Evolutionary conservation across 2,888 invertebrate genomes (phyloP), one percentile per base, ranked within the genome.

Genomic region (Athripsodes cinereus): DNA sequence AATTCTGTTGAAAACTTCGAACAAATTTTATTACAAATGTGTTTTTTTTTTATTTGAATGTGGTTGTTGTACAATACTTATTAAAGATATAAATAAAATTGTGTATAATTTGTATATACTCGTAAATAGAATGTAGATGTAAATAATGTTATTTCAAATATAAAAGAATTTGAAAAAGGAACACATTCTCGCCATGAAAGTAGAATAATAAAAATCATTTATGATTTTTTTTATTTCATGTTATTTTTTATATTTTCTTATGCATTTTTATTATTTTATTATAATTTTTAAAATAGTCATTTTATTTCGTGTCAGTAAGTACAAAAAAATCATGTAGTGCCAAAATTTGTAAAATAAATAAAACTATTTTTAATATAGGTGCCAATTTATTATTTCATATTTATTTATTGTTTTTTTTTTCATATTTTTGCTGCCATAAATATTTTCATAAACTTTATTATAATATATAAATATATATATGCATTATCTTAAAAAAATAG

Each of bases 371-470:
- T 52, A 46, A 44, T 50, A 48, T 62, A 55, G 59, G 62, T 62
- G 62, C 62, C 62, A 62, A 62, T 59, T 18, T 60, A 40, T 26
- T 57, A 53, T 50, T 22, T 53, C 8, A 19, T n/a, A 8, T 40
- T 40, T 8, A 40, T 40, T 13, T 40, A 8, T 40, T 40, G 13
- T 40, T 40, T 40, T 8, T 40, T 40, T 40, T 6, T 40, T 40
- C 6, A 31, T 31, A 8, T 40, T 40, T 16, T 3, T 13, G 13
- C 13, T 40, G 40, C 40, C 40, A 40, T 40, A 40, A 26, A 26
- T 26, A 26, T 26, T 26, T 26, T 26, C 26, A 26, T 26, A 26
- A 10, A 26, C 26, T 26, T 6, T 26, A 26, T 26, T 10, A 10
- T 26, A n/a, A 26, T 26, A 26, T 6, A 26, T 26, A 26, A 26